Evolutionary conservation across 1,140 invertebrate genomes (phyloP).

Genomic region (Microplitis demolitor): DNA sequence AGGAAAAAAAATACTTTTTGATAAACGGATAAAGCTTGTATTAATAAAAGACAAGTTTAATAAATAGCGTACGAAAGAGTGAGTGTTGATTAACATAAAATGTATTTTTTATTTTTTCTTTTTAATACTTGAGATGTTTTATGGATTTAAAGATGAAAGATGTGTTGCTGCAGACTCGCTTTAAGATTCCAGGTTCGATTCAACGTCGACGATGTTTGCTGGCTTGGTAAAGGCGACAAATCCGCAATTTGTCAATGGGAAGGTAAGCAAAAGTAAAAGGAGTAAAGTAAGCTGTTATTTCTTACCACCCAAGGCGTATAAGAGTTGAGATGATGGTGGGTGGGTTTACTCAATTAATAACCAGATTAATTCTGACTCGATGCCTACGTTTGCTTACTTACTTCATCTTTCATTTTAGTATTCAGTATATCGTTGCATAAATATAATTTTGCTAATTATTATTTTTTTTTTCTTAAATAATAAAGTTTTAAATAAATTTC

Average conservation of each 20-base stretch:
- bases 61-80: neutral
- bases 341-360: conserved; percentile 40
- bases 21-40: neutral
- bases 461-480: too few species aligned
- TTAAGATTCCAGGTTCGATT: neutral
- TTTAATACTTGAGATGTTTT: too few species aligned
- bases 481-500: too few species aligned
- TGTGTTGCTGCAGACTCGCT: neutral
- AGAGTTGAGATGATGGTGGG: conserved; percentile 4
- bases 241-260: conserved; percentile 26
- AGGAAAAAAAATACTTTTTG: neutral
- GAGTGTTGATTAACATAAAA: neutral
- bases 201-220: neutral
- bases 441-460: too few species aligned
- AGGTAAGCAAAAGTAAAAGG: conserved; percentile 1
- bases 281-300: conserved; percentile 28
- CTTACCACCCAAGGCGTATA: conserved; percentile 21
- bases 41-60: too few species aligned
- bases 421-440: too few species aligned
- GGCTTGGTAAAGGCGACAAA: conserved; percentile 19
- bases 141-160: neutral
- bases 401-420: too few species aligned
- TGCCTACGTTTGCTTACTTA: conserved; percentile 15
- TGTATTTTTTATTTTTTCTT: too few species aligned
- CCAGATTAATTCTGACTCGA: conserved; percentile 37